Base-by-base conservation (phyloP, 2,113 vertebrate genomes). In the Ictalurus punctatus region DNA sequence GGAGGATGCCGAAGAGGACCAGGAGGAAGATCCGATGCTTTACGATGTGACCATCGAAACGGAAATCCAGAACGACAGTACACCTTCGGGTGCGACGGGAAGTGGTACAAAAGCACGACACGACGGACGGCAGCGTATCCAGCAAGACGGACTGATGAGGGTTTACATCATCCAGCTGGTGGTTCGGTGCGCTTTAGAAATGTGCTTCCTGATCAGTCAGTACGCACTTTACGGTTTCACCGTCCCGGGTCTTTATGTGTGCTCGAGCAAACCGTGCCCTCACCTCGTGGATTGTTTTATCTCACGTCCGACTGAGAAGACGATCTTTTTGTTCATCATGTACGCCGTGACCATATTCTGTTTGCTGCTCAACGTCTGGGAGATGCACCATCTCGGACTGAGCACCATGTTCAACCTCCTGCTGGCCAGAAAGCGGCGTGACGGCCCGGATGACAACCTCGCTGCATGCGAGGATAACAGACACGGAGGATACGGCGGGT, bases 251-350 rank as follows among this genome's bases (percentile, higher is more conserved):
- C 93, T 86, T 12, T 99, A 97, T 0, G 91, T 96, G 65, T 99
- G 98, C 91, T 94, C 94, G 52, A 91, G 95, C 65, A 90, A 90
- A 54, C 98, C 98, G 0, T 99, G 98, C 92, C 98, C 97, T 0
- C 96, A 99, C 91, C 95, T 87, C 0, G 97, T 99, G 30, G 97
- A 98, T 91, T 99, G 98, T 91, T 99, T 98, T 90, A 97, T 99
- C 91, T 99, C 98, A 0, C 95, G 98, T 12, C 98, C 98, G 0
- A 98, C 98, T 0, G 98, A 99, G 93, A 99, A 99, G 94, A 98
- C 98, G 37, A 97, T 99, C 92, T 99, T 99, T 90, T 96, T 98
- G 83, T 94, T 97, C 84, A 97, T 99, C 91, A 99, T 99, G 98
- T 99, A 99, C 0, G 96, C 95, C 0, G 98, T 99, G 76, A 98